Conservation (phyloP, 1,140 invertebrate genomes). For the Cryptotermes secundus region DNA sequence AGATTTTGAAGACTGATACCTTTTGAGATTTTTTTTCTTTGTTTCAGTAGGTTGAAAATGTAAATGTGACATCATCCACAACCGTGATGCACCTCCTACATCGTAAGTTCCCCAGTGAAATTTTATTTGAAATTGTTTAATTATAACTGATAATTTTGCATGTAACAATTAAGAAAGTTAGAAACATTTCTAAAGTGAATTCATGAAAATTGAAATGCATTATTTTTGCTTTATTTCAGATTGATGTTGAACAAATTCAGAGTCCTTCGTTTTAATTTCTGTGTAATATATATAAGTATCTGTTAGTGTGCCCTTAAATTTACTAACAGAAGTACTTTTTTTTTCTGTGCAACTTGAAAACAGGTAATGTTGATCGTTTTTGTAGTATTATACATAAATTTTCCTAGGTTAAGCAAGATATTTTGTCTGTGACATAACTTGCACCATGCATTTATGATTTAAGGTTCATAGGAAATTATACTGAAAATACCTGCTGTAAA, state of each 20-base stretch:
- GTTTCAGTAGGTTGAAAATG: not conserved
- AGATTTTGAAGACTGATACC: not conserved
- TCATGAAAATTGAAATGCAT: not conserved
- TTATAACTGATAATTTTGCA: not conserved
- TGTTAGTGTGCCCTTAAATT: slow-evolving; percentile 5
- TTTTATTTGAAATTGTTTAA: not conserved
- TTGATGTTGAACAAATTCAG: not conserved
- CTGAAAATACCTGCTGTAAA: not conserved
- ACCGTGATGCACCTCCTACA: not conserved
- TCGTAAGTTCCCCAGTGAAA: not conserved
- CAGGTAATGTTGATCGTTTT: not conserved
- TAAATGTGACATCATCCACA: not conserved
- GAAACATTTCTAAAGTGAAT: no score
- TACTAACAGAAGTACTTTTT: slow-evolving; percentile 1
- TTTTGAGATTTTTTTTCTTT: not conserved
- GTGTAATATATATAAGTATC: not conserved
- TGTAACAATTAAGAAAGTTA: not conserved
- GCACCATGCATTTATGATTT: not conserved
- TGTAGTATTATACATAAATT: not conserved
- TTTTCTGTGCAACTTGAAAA: not conserved
- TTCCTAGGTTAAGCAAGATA: not conserved
- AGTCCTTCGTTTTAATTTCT: not conserved
- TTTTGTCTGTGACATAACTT: not conserved
- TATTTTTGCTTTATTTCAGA: not conserved
- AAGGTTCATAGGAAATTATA: not conserved